phyloP scores from a whole-genome alignment of 2,113 vertebrate genomes.

The Pelodiscus sinensis region DNA sequence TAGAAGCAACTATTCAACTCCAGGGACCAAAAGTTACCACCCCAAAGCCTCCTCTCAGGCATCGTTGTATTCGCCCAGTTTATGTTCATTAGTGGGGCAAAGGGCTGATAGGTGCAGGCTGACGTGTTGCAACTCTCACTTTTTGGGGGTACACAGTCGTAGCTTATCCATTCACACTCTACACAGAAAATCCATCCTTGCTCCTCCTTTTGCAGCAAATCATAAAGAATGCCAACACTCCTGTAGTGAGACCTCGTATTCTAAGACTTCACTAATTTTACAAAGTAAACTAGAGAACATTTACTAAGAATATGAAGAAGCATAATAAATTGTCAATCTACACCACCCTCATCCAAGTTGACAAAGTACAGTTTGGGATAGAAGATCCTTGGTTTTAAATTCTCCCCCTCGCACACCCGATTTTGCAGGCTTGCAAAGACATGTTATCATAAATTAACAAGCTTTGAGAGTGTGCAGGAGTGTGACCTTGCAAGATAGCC shows the following conservation, averaged over 20 bases:
- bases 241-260: background rate
- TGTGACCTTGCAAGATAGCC: constrained; percentile 18
- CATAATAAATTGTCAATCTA: background rate
- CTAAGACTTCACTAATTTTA: background rate
- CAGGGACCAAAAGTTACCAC: background rate
- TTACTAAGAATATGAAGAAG: background rate
- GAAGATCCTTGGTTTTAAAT: background rate
- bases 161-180: background rate
- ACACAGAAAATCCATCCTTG: background rate
- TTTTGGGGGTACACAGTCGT: background rate
- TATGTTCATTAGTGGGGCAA: background rate
- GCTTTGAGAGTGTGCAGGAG: background rate
- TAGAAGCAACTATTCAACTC: background rate
- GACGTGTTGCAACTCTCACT: background rate
- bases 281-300: background rate
- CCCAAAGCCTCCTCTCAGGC: background rate
- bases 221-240: background rate
- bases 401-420: background rate
- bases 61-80: background rate
- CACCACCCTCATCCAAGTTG: constrained; percentile 27
- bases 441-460: background rate
- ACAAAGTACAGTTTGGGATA: background rate
- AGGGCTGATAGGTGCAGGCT: background rate
- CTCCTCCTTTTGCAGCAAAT: background rate
- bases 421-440: background rate